Percentiles rank a stretch among this genome's conserved stretches.
phyloP scores from a whole-genome alignment of 2,888 invertebrate genomes.

The Platypus cylindrus region DNA sequence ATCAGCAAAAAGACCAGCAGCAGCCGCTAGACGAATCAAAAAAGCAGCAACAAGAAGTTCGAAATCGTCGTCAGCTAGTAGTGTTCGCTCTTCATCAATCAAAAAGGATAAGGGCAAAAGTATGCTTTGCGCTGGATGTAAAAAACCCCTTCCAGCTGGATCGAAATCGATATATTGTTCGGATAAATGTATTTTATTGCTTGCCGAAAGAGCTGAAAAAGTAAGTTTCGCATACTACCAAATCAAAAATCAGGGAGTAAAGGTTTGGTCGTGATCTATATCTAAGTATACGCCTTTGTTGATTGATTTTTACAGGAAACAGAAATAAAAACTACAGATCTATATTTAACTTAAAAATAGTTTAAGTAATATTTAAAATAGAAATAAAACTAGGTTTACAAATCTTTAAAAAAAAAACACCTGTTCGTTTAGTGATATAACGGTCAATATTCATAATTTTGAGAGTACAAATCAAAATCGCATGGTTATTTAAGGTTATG shows the following conservation, averaged over 20 bases:
- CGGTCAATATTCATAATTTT: too few relatives aligned
- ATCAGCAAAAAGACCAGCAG: conserved; percentile 28
- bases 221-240: conserved; percentile 19
- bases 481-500: too few relatives aligned
- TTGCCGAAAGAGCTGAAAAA: conserved; percentile 58
- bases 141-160: conserved; percentile 57
- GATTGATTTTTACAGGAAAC: too few relatives aligned
- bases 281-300: too few relatives aligned
- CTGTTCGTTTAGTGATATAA: too few relatives aligned
- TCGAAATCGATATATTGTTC: conserved; percentile 82
- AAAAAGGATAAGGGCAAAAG: conserved; percentile 13
- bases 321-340: too few relatives aligned
- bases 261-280: too few relatives aligned
- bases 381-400: too few relatives aligned
- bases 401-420: too few relatives aligned
- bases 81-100: conserved; percentile 15
- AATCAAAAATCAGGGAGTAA: too few relatives aligned
- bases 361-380: not conserved
- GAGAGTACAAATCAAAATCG: too few relatives aligned
- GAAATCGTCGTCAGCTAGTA: conserved; percentile 30
- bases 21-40: conserved; percentile 31
- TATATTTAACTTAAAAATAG: not conserved
- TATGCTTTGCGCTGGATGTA: conserved; percentile 60
- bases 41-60: conserved; percentile 30
- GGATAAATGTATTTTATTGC: conserved; percentile 72